A percentile compares a stretch with the other conserved stretches of the same genome.
Conservation (phyloP, 2,113 vertebrate genomes). For the Colossoma macropomum region DNA sequence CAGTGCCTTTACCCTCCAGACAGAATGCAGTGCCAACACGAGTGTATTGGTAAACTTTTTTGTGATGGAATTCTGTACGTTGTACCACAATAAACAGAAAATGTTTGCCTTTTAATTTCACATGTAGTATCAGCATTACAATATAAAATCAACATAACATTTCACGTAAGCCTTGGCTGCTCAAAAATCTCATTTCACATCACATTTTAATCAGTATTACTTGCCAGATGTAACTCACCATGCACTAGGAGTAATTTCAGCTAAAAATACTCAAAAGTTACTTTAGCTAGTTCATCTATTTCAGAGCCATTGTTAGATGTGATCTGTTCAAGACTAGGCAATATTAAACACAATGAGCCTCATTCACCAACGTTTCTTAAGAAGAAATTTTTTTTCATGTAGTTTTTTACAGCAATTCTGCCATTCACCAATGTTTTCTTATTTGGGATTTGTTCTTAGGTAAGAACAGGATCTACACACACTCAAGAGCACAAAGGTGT, state of each 20-base stretch:
- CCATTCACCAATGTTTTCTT: too few relatives aligned
- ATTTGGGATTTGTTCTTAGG: too few relatives aligned
- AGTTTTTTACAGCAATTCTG: too few relatives aligned
- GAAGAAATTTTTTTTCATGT: too few relatives aligned
- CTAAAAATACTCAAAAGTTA: neutral
- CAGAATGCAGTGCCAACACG: neutral
- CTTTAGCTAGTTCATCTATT: neutral
- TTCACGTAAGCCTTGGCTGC: neutral
- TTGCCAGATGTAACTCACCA: neutral
- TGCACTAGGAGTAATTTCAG: neutral
- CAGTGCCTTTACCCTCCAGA: too few relatives aligned
- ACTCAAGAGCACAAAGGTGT: too few relatives aligned
- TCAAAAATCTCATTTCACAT: neutral
- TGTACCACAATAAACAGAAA: neutral
- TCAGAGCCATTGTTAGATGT: neutral
- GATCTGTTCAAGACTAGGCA: neutral
- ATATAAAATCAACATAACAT: conserved; percentile 22
- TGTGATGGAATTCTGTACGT: neutral
- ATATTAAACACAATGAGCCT: too few relatives aligned
- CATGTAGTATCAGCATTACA: conserved; percentile 6
- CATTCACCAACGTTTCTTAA: too few relatives aligned
- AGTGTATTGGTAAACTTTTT: neutral
- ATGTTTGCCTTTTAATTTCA: neutral
- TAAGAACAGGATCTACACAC: too few relatives aligned
- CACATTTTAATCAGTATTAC: neutral